Evolutionary conservation across 1,140 invertebrate species (phyloP), one percentile per base, ranked within the genome.

Genomic region (Leptinotarsa undecemlineata): DNA sequence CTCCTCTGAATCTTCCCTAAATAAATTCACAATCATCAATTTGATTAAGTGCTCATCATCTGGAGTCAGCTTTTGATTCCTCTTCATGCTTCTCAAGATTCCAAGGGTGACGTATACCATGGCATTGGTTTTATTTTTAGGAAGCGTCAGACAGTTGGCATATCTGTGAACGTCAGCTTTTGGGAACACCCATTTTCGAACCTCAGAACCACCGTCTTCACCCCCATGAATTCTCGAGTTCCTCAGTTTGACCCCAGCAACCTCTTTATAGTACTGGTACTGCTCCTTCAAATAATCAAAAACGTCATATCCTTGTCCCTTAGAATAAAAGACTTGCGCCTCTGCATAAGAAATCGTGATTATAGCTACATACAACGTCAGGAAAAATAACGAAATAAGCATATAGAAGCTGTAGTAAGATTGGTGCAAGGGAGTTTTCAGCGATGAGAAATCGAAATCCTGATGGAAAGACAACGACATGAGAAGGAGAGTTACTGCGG

Each of bases 321-420:
- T 71, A 1, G 72, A 75, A 70, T 74, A 78, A 73, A 33, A 73
- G 11, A 71, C 42, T 48, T 76, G 74, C 2, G 78, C 72, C 60
- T 80, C 66, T 1, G 68, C 68, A 61, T 80, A 81, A 63, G 70
- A 75, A 6, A 78, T 63, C 4, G 73, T 80, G 57, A 81, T 75
- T 14, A 79, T 76, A 23, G 74, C 71, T 20, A 81, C 70, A 63
- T 80, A 81, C 19, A 78, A n/a, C 2, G 62, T 77, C 13, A 71
- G 33, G 33, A 80, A 75, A 21, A 77, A 74, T 5, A 80, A 42
- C 13, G 69, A 79, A 21, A 76, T 26, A 2, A 80, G 8, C 76
- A 78, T 77, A 48, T 69, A 81, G 4, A 74, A 15, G 5, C 47
- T 42, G 64, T 77, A 81, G 57, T 72, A 81, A 1, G 72, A 8